phyloP scores from a whole-genome alignment of 2,888 invertebrate species.

The Raillietiella orientalis region DNA sequence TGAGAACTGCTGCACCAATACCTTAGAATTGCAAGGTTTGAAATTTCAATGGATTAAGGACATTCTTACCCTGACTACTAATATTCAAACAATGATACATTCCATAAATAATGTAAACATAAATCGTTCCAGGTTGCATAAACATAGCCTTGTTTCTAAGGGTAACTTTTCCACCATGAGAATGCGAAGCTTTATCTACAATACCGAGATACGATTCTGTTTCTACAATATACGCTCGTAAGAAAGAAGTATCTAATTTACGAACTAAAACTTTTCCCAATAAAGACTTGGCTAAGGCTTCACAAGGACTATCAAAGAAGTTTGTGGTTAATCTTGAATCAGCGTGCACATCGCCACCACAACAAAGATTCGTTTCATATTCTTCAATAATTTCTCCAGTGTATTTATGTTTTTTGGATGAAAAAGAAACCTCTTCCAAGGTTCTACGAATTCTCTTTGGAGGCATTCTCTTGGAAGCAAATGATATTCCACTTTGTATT shows the following conservation, averaged over 20 bases:
- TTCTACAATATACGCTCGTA: conserved; percentile 31
- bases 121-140: conserved; percentile 31
- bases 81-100: conserved; percentile 40
- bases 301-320: conserved; percentile 9
- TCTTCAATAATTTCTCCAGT: no score
- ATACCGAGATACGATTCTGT: conserved; percentile 34
- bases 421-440: no score
- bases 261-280: conserved; percentile 27
- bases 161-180: conserved; percentile 22
- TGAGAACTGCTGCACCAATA: conserved; percentile 27
- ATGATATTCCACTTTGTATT: no score
- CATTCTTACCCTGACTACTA: conserved; percentile 21
- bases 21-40: no score
- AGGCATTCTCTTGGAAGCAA: no score
- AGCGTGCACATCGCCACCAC: no score
- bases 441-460: no score
- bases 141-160: conserved; percentile 30
- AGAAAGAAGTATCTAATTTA: conserved; percentile 14
- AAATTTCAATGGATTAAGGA: no score
- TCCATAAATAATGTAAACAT: conserved; percentile 36
- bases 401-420: no score
- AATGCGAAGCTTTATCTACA: conserved; percentile 29
- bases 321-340: no score
- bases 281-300: conserved; percentile 19
- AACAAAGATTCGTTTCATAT: no score